Percentiles rank a stretch among this genome's conserved stretches.
These are phyloP conservation scores for Temnothorax unifasciatus DNA, from an alignment of 2,888 invertebrate species.

Conservation along the genomic window DNA sequence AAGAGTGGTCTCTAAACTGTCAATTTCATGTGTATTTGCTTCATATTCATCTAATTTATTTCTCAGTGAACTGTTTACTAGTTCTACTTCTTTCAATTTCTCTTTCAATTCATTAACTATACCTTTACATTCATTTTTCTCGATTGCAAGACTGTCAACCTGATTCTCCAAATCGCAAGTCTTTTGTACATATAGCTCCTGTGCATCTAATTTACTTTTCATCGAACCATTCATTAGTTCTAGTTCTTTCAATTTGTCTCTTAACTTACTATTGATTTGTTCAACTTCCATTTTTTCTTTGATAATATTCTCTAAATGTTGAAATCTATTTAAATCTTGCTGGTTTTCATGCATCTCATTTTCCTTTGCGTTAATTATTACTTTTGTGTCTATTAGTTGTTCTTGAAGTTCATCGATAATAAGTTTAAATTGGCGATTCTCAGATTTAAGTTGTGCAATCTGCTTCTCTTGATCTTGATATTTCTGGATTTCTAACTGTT, in stretches of 20 bases:
- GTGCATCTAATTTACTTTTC: not conserved
- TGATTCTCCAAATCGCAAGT: slow-evolving; percentile 34
- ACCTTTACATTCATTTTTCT: slow-evolving; percentile 51
- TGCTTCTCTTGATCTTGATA: slow-evolving; percentile 17
- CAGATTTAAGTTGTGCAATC: slow-evolving; percentile 16
- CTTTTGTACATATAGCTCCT: not conserved
- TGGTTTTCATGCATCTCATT: not conserved
- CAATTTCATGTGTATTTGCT: not conserved
- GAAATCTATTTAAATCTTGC: slow-evolving; percentile 17
- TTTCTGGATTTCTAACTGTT: slow-evolving; percentile 4
- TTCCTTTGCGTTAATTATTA: not conserved
- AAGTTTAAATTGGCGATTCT: slow-evolving; percentile 5
- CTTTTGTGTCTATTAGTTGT: not conserved
- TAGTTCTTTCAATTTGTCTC: slow-evolving; percentile 2
- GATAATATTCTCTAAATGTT: slow-evolving; percentile 13
- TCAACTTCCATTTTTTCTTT: slow-evolving; percentile 40
- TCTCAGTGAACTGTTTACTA: not conserved
- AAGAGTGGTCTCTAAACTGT: slow-evolving; percentile 12
- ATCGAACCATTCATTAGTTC: not conserved
- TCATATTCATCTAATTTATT: not conserved
- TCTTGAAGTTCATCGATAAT: not conserved
- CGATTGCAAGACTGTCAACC: slow-evolving; percentile 27
- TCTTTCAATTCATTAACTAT: slow-evolving; percentile 29
- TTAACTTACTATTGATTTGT: not conserved
- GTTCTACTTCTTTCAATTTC: slow-evolving; percentile 41